Evolutionary conservation across 35 echinoderm and acorn worm species (phyloP).

Genomic region (Nesometra sesokonis): DNA sequence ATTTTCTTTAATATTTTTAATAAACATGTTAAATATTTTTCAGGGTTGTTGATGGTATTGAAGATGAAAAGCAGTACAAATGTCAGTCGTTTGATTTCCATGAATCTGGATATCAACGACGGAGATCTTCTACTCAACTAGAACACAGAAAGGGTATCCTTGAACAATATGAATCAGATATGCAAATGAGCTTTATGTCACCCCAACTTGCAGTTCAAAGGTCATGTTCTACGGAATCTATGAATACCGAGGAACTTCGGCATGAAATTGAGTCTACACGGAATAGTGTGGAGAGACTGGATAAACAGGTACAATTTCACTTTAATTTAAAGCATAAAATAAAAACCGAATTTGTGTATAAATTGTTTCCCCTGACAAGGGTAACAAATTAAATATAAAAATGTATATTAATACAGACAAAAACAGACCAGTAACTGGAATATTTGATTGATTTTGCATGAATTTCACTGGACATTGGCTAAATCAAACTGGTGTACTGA

Average conservation of each 20-base stretch:
- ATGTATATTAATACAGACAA: too few species aligned
- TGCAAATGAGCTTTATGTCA: neutral
- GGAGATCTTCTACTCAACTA: neutral
- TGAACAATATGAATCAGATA: slow-evolving; percentile 26
- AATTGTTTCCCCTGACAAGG: too few species aligned
- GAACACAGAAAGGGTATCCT: slow-evolving; percentile 1
- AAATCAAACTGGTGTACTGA: too few species aligned
- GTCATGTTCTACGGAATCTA: slow-evolving; percentile 71
- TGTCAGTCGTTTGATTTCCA: slow-evolving; percentile 50
- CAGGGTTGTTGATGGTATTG: slow-evolving; percentile 80
- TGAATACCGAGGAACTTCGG: slow-evolving; percentile 72
- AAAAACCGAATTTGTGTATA: too few species aligned
- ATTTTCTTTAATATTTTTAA: too few species aligned
- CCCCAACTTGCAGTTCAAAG: slow-evolving; percentile 20
- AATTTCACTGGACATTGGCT: too few species aligned
- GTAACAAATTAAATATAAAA: too few species aligned
- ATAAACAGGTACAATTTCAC: slow-evolving; percentile 96
- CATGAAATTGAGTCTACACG: slow-evolving; percentile 93
- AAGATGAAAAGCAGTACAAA: slow-evolving; percentile 74
- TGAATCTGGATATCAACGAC: neutral
- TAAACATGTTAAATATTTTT: slow-evolving; percentile 1
- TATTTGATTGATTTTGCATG: too few species aligned
- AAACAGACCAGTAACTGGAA: too few species aligned
- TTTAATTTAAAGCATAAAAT: too few species aligned
- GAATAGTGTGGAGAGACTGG: slow-evolving; percentile 87